Evolutionary conservation across 2,888 invertebrate species (phyloP).

Genomic region (Andrena dorsata): DNA sequence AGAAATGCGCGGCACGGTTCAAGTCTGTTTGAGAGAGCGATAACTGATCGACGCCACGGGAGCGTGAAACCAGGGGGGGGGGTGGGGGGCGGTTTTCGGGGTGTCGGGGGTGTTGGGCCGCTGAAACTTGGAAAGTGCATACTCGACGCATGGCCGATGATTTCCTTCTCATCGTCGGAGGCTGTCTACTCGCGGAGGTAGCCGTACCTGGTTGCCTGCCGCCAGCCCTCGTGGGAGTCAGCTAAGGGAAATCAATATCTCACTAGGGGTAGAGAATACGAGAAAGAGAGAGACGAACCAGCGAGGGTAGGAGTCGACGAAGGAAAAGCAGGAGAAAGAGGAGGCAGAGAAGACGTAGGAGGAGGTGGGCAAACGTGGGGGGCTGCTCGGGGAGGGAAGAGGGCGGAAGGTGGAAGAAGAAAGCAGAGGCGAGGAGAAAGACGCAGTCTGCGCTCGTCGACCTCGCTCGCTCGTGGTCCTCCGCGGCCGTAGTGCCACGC

Average conservation of each 20-base stretch:
- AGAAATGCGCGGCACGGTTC: conserved; percentile 48
- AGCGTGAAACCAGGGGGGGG: conserved; percentile 23
- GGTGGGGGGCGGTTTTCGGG: conserved; percentile 30
- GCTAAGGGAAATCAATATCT: conserved; percentile 85
- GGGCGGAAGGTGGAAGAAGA: conserved; percentile 39
- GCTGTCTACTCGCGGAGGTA: conserved; percentile 76
- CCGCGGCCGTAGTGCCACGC: conserved; percentile 71
- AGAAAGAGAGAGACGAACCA: conserved; percentile 70
- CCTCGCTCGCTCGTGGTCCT: conserved; percentile 63
- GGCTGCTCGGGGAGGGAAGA: conserved; percentile 18
- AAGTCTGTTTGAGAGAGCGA: conserved; percentile 28
- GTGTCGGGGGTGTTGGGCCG: conserved; percentile 18
- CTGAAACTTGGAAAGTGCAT: conserved; percentile 57
- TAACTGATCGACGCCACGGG: conserved; percentile 26
- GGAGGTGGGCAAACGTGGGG: conserved; percentile 19
- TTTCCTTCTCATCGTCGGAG: conserved; percentile 74
- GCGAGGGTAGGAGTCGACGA: conserved; percentile 61
- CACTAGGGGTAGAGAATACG: conserved; percentile 81
- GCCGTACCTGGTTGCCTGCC: conserved; percentile 76
- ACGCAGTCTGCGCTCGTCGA: conserved; percentile 69
- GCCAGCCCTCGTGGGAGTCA: conserved; percentile 83
- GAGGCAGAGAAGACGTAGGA: conserved; percentile 51
- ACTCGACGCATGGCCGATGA: conserved; percentile 56
- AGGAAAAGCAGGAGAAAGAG: conserved; percentile 54
- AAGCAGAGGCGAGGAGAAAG: conserved; percentile 41